phyloP scores from a whole-genome alignment of 2,797 vertebrate genomes.

The Trichosurus vulpecula region DNA sequence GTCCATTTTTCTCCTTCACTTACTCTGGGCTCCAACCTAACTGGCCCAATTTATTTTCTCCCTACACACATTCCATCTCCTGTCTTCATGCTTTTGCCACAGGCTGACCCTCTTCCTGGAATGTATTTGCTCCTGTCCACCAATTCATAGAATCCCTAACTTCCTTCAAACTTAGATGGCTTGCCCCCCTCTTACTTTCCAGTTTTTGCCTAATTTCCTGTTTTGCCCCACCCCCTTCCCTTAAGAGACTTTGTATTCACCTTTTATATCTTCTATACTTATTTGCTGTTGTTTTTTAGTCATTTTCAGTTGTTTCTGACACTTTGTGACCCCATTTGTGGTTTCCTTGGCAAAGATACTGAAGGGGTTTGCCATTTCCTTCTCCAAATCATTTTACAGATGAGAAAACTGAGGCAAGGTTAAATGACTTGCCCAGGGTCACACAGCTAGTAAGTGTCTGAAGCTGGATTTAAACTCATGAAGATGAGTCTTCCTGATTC shows the following conservation, averaged over 20 bases:
- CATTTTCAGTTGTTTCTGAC: background rate
- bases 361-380: background rate
- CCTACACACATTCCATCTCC: background rate
- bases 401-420: background rate
- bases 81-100: background rate
- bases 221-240: background rate
- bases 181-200: background rate
- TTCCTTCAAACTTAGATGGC: background rate
- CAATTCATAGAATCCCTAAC: background rate
- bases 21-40: background rate
- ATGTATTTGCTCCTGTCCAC: background rate
- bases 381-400: background rate
- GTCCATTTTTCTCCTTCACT: background rate
- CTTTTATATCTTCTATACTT: background rate
- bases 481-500: background rate
- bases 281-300: background rate
- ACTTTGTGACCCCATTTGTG: background rate
- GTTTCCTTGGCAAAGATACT: background rate
- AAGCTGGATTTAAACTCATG: background rate
- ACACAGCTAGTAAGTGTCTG: background rate
- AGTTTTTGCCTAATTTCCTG: background rate
- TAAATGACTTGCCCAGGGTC: background rate
- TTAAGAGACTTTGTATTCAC: background rate
- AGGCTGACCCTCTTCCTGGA: background rate
- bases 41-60: background rate